Conservation (phyloP, 2,797 vertebrate genomes). For the Alectoris magna region DNA sequence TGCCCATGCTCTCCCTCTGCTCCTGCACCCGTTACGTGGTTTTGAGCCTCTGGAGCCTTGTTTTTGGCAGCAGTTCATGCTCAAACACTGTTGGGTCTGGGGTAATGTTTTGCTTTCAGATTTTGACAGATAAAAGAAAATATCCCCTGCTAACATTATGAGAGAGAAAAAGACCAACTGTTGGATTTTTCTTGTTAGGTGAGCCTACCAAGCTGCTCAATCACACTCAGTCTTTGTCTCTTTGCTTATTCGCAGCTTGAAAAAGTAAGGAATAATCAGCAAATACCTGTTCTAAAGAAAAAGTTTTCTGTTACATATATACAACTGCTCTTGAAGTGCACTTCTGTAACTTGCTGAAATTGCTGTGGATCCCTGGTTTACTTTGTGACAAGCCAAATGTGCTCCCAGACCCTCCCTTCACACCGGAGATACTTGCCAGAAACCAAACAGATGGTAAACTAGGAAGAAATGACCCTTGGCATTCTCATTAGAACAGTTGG, state of each 20-base stretch:
- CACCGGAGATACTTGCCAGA: slow-evolving; percentile 77
- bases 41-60: not conserved
- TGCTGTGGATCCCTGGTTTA: slow-evolving; percentile 67
- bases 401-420: slow-evolving; percentile 73
- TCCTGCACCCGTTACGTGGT: not conserved
- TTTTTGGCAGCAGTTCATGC: not conserved
- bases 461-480: slow-evolving; percentile 81
- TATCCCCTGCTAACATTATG: not conserved
- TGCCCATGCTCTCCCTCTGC: not conserved
- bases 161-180: slow-evolving; percentile 50
- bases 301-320: slow-evolving; percentile 12
- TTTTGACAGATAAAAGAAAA: slow-evolving; percentile 31
- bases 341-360: slow-evolving; percentile 62
- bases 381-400: slow-evolving; percentile 75
- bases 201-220: not conserved
- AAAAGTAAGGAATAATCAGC: slow-evolving; percentile 7
- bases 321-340: slow-evolving; percentile 1
- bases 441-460: slow-evolving; percentile 84
- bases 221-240: not conserved
- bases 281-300: slow-evolving; percentile 13
- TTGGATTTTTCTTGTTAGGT: slow-evolving; percentile 25
- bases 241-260: not conserved
- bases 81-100: not conserved
- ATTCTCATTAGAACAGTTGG: slow-evolving; percentile 83
- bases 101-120: slow-evolving; percentile 50